These are phyloP conservation scores for Pammene aurita DNA, from an alignment of 2,888 invertebrate species.

Conservation along the genomic window DNA sequence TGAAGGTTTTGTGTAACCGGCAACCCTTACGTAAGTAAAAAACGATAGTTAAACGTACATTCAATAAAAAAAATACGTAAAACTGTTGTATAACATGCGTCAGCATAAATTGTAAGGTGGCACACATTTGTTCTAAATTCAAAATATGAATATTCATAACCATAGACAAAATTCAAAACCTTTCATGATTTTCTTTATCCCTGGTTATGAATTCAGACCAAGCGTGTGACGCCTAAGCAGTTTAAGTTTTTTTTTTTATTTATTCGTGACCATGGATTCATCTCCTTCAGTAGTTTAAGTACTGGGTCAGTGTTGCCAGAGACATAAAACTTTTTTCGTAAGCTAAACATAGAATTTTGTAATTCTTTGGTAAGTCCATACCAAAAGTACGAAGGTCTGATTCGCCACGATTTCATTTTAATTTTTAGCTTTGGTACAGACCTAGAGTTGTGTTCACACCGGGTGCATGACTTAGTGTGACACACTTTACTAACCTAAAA, in stretches of 20 bases:
- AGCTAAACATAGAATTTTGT: slow-evolving; percentile 50
- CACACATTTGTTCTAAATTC: no score
- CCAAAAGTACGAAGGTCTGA: slow-evolving; percentile 46
- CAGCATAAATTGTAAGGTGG: no score
- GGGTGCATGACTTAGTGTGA: slow-evolving; percentile 23
- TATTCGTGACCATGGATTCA: no score
- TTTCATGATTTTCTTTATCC: no score
- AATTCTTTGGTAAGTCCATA: slow-evolving; percentile 62
- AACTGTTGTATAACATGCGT: no score
- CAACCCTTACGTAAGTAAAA: slow-evolving; percentile 11
- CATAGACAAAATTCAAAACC: no score
- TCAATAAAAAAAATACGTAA: no score
- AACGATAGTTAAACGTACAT: background rate
- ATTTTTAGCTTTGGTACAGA: slow-evolving; percentile 9
- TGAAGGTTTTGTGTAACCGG: background rate
- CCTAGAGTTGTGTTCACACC: slow-evolving; percentile 19
- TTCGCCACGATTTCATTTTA: slow-evolving; percentile 12
- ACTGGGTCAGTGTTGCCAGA: background rate
- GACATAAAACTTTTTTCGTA: background rate
- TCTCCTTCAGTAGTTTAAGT: no score
- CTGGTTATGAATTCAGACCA: no score
- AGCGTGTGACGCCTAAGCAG: no score
- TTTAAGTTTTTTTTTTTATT: no score
- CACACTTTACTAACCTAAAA: slow-evolving; percentile 14
- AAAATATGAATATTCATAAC: no score